Evolutionary conservation across 2,888 invertebrate genomes (phyloP), one percentile per base, ranked within the genome.

Genomic region (Brachylomia viminalis): DNA sequence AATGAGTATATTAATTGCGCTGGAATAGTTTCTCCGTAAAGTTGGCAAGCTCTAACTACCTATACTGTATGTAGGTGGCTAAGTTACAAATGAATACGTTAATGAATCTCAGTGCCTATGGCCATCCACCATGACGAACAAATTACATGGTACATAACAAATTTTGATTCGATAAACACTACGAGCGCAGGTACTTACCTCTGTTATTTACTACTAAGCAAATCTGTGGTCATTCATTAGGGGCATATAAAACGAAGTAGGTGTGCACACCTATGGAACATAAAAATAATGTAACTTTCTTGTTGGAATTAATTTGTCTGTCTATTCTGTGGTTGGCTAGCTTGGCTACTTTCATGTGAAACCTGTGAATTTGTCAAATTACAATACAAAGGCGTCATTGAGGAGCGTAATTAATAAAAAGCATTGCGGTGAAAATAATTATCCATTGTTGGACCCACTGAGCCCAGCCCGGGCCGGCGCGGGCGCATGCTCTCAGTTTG

Each of bases 321-420:
- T 64, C 58, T 84, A 45, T 64, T 71, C 52, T 52, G 75, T 75
- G 83, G 65, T 78, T 82, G 70, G 86, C 72, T 77, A 72, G 38
- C 49, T 73, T 79, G 69, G 80, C 82, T 80, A 87, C 77, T 83
- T 80, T 94, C 92, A 92, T 92, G 91, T 89, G 95, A 94, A 94
- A 83, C 69, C 87, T 92, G 92, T 87, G 93, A 94, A 94, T 94
- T 95, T 93, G 93, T 94, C 91, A 93, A 95, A 95, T 95, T 94
- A 94, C 93, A 95, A 95, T 95, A 95, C 95, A 95, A 95, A 95
- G 93, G 90, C 92, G 89, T 90, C 89, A 88, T 91, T 88, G 89
- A 86, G 89, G 88, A 90, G 90, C 89, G 92, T 93, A 94, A 95
- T 94, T 95, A 94, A 94, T 94, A 95, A 94, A 94, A 94, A 94